phyloP scores from a whole-genome alignment of 2,113 vertebrate species.

The Tapirus terrestris region DNA sequence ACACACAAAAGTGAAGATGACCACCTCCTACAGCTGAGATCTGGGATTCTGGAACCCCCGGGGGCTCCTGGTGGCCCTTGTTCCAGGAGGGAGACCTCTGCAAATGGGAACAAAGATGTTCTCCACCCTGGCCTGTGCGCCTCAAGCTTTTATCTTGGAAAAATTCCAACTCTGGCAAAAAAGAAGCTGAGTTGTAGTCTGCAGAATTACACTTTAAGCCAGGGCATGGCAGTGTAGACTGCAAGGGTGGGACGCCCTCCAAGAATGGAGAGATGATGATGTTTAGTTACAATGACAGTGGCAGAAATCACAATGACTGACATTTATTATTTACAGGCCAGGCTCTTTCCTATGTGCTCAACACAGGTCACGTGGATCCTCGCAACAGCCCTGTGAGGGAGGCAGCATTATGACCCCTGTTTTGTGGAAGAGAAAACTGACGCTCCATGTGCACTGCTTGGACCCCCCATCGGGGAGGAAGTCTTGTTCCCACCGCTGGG shows the following conservation, averaged over 20 bases:
- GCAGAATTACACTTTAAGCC: not conserved
- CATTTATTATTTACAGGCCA: not conserved
- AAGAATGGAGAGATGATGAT: accelerated
- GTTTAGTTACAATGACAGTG: accelerated
- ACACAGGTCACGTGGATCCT: not conserved
- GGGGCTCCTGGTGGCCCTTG: not conserved
- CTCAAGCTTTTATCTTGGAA: not conserved
- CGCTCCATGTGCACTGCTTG: not conserved
- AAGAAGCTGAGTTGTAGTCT: not conserved
- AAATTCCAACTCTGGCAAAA: not conserved
- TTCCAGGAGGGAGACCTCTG: no score
- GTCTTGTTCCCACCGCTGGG: not conserved
- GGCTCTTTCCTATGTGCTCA: not conserved
- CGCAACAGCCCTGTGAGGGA: not conserved
- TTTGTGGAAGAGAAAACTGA: not conserved
- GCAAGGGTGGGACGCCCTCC: not conserved
- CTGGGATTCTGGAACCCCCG: not conserved
- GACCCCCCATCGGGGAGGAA: no score
- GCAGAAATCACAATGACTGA: not conserved
- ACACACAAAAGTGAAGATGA: not conserved
- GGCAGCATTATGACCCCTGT: not conserved
- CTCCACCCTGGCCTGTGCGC: not conserved
- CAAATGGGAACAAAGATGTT: not conserved
- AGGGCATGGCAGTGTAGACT: not conserved
- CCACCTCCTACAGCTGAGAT: not conserved